These are phyloP conservation scores for Pelobates cultripes DNA, from an alignment of 2,797 vertebrate genomes.

Conservation along the genomic window DNA sequence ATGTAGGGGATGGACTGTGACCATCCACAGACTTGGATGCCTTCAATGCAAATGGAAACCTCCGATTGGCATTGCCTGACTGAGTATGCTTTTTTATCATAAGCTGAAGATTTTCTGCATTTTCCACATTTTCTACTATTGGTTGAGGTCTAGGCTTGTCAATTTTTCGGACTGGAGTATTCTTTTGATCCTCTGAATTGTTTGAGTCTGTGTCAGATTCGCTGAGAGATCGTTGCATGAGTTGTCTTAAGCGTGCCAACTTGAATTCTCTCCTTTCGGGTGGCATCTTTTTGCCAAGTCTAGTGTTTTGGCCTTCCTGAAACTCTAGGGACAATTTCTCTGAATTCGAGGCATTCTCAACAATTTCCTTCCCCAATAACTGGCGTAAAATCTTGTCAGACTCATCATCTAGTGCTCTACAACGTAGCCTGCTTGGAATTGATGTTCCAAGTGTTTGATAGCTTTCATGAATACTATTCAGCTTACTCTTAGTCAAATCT, in stretches of 20 bases:
- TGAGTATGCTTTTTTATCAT: slow-evolving; percentile 83
- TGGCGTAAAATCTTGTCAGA: slow-evolving; percentile 86
- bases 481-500: slow-evolving; percentile 72
- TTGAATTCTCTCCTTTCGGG: slow-evolving; percentile 88
- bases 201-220: slow-evolving; percentile 89
- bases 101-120: slow-evolving; percentile 74
- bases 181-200: slow-evolving; percentile 85
- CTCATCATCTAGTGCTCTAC: slow-evolving; percentile 84
- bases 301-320: slow-evolving; percentile 72
- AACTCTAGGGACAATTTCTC: slow-evolving; percentile 83
- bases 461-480: slow-evolving; percentile 68
- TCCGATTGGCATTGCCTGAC: slow-evolving; percentile 70
- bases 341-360: slow-evolving; percentile 79
- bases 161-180: slow-evolving; percentile 66
- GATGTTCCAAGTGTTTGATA: slow-evolving; percentile 73
- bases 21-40: slow-evolving; percentile 84
- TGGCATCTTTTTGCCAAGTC: slow-evolving; percentile 70
- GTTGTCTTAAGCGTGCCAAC: slow-evolving; percentile 86
- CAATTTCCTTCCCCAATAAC: slow-evolving; percentile 86
- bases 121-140: slow-evolving; percentile 82
- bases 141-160: slow-evolving; percentile 87
- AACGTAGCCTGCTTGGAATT: slow-evolving; percentile 71
- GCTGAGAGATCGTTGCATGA: slow-evolving; percentile 91
- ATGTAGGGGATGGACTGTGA: slow-evolving; percentile 85
- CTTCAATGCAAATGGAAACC: slow-evolving; percentile 82